Percentiles rank a stretch among this genome's conserved stretches.
These are phyloP conservation scores for Pammene aurita DNA, from an alignment of 2,888 invertebrate species.

Conservation along the genomic window DNA sequence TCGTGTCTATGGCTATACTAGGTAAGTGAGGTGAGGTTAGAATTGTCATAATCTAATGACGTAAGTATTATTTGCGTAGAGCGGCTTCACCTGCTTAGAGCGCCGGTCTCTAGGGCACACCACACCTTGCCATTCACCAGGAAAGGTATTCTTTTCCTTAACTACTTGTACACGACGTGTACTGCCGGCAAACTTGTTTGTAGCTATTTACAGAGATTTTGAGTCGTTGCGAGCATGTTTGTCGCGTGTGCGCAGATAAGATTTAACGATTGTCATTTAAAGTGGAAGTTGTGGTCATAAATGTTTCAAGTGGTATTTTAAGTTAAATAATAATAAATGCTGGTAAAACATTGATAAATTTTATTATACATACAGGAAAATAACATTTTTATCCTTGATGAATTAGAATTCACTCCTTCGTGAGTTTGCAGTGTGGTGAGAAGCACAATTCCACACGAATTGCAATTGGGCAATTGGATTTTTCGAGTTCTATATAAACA, in stretches of 20 bases:
- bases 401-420: too few species aligned
- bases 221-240: conserved; percentile 31
- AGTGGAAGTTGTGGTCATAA: conserved; percentile 36
- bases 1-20: conserved; percentile 54
- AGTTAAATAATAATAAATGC: conserved; percentile 8
- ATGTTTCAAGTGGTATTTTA: conserved; percentile 30
- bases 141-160: conserved; percentile 29
- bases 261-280: conserved; percentile 39
- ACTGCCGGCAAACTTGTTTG: conserved; percentile 30
- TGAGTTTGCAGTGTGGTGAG: too few species aligned
- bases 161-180: conserved; percentile 11
- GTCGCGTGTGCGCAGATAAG: conserved; percentile 39
- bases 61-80: conserved; percentile 39
- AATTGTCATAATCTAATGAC: conserved; percentile 46
- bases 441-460: too few species aligned
- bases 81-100: conserved; percentile 32
- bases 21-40: conserved; percentile 47
- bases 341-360: conserved; percentile 12
- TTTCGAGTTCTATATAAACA: too few species aligned
- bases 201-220: conserved; percentile 35
- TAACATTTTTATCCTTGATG: too few species aligned
- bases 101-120: conserved; percentile 33
- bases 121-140: conserved; percentile 38
- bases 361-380: neutral
- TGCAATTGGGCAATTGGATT: too few species aligned